Conservation (phyloP, 1,140 invertebrate species). For the Drosophila pectinifera region DNA sequence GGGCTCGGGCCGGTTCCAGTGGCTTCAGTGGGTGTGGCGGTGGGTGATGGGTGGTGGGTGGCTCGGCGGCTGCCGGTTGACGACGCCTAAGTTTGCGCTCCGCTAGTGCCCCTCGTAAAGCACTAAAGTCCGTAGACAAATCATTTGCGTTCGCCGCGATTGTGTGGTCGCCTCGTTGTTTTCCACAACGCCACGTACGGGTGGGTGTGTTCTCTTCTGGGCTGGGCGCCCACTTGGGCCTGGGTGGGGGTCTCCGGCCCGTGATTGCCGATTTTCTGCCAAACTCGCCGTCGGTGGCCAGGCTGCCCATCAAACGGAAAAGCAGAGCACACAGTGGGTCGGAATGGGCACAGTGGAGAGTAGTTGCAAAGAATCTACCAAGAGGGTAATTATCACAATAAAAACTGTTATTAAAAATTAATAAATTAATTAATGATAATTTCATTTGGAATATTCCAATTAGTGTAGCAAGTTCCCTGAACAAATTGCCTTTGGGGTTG, state of each 20-base stretch:
- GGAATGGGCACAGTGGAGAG: conserved; percentile 1
- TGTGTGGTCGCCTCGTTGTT: conserved; percentile 35
- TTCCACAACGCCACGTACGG: conserved; percentile 39
- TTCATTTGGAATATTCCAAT: not conserved
- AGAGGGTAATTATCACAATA: not conserved
- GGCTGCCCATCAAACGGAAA: conserved; percentile 53
- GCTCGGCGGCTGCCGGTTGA: conserved; percentile 37
- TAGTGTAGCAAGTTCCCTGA: not conserved
- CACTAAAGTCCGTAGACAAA: conserved; percentile 78
- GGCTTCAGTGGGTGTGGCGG: conserved; percentile 25
- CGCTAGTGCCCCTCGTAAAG: conserved; percentile 66
- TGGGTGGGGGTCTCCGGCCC: conserved; percentile 24
- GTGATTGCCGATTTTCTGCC: conserved; percentile 6
- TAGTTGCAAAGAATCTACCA: not conserved
- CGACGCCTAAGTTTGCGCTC: conserved; percentile 62
- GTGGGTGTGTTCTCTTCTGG: conserved; percentile 43
- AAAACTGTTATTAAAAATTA: not conserved
- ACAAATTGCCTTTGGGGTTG: not conserved
- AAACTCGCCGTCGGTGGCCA: conserved; percentile 21
- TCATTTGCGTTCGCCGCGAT: conserved; percentile 54
- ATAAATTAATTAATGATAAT: not conserved
- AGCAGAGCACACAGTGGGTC: conserved; percentile 60
- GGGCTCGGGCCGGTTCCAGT: conserved; percentile 2
- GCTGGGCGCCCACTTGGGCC: conserved; percentile 18
- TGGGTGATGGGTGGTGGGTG: conserved; percentile 15